Base-by-base conservation (phyloP, 53 echinoderm and acorn worm genomes). In the Apostichopus leukothele region DNA sequence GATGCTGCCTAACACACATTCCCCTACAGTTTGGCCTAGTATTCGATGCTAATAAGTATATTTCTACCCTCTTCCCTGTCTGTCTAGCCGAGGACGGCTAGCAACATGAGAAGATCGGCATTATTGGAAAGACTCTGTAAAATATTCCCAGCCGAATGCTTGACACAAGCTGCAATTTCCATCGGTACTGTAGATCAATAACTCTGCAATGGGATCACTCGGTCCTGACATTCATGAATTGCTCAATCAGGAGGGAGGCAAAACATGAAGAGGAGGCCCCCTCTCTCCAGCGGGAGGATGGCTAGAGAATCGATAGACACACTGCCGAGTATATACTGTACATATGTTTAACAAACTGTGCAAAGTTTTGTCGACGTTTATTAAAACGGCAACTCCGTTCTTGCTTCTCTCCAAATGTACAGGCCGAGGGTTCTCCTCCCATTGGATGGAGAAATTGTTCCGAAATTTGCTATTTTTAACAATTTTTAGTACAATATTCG, bases 171-270 rank as follows among this genome's bases (percentile, higher is more conserved):
- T 79, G 79, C 79, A 79, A 79, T 79, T 79, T 79, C 51, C 79
- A 12, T 52, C 79, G 14, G 79, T 52, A 51, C 50, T 39, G 39
- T 39, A 39, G 39, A 39, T 39, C 39, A 39, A 79, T 79, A 50
- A 14, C n/a, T 79, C 50, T 79, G 52, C 50, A 51, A 10, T 51
- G 7, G 16, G 79, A 79, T 19, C 79, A 19, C 79, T 50, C 79
- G 50, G 53, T 53, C 79, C 79, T 79, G 79, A 79, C 79, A 79
- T 79, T 79, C 79, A 79, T 79, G 79, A 79, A 79, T 1, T 79
- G 79, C 53, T 53, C 79, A 79, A 79, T 79, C 54, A 79, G 52
- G 53, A 52, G 79, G 50, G 78, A 77, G 78, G 78, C 14, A 77
- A 51, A 18, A 77, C 78, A 50, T 77, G 78, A 53, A 79, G 14